phyloP scores from a whole-genome alignment of 2,888 invertebrate genomes.

The Brachyptera risi region DNA sequence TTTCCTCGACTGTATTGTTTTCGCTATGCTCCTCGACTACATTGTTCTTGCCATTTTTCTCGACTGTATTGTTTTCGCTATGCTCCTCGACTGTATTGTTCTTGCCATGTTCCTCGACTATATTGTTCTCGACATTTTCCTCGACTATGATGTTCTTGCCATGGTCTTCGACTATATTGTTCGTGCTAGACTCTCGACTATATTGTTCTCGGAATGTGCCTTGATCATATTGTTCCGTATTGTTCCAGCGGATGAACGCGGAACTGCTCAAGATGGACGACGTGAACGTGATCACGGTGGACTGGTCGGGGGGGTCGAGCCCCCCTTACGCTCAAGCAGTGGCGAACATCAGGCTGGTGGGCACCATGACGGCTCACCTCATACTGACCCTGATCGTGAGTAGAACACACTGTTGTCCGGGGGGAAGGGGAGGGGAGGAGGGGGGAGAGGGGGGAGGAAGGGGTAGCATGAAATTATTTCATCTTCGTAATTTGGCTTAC shows the following conservation, averaged over 20 bases:
- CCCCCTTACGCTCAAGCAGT: slow-evolving; percentile 91
- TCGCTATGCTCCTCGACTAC: too few relatives aligned
- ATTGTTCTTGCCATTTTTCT: too few relatives aligned
- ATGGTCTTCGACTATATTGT: neutral
- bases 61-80: too few relatives aligned
- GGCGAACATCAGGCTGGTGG: slow-evolving; percentile 83
- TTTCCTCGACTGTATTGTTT: too few relatives aligned
- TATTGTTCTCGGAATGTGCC: too few relatives aligned
- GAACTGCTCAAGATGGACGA: slow-evolving; percentile 67
- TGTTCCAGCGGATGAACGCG: slow-evolving; percentile 66
- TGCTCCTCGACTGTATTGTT: too few relatives aligned
- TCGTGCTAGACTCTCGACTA: neutral
- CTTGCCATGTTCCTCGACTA: too few relatives aligned
- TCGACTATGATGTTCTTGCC: neutral
- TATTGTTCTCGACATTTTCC: neutral
- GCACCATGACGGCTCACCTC: slow-evolving; percentile 76
- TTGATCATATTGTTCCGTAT: too few relatives aligned
- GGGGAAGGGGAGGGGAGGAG: neutral
- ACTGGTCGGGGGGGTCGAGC: slow-evolving; percentile 82
- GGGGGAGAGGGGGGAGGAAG: neutral
- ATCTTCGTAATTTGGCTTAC: too few relatives aligned
- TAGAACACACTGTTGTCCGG: too few relatives aligned
- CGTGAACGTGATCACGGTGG: slow-evolving; percentile 73
- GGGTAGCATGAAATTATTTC: too few relatives aligned
- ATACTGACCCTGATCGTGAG: slow-evolving; percentile 43